Evolutionary conservation across 2,888 invertebrate genomes (phyloP).

Genomic region (Ennomos quercinarius): DNA sequence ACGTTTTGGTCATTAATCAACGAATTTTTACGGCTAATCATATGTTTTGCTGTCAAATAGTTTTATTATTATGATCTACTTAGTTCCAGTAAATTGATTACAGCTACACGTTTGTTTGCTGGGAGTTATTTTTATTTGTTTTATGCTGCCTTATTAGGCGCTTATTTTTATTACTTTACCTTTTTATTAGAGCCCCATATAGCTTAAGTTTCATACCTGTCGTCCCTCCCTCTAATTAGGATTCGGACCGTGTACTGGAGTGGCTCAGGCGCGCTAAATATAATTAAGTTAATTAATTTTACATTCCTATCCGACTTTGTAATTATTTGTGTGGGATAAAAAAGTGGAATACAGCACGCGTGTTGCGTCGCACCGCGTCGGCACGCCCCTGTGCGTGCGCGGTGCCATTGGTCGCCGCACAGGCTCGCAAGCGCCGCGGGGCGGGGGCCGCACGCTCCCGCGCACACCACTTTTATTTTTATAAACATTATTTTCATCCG

Average conservation of each 20-base stretch:
- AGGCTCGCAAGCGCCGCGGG: conserved; percentile 49
- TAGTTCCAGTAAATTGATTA: conserved; percentile 22
- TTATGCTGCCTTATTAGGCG: conserved; percentile 16
- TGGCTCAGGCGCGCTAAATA: conserved; percentile 52
- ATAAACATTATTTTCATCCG: conserved; percentile 58
- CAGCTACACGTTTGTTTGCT: conserved; percentile 9
- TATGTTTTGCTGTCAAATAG: conserved; percentile 15
- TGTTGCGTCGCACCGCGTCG: conserved; percentile 34
- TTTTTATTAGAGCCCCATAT: conserved; percentile 24
- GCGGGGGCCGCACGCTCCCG: conserved; percentile 49
- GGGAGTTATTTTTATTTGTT: conserved; percentile 17
- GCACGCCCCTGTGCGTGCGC: conserved; percentile 53
- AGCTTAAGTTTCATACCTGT: conserved; percentile 15
- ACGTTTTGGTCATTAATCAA: neutral
- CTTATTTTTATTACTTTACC: conserved; percentile 18
- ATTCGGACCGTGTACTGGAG: conserved; percentile 45
- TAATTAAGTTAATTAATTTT: conserved; percentile 73
- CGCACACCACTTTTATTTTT: conserved; percentile 58
- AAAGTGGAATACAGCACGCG: conserved; percentile 14
- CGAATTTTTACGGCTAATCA: conserved; percentile 9
- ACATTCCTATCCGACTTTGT: conserved; percentile 58
- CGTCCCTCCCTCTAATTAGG: conserved; percentile 51
- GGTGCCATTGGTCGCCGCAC: conserved; percentile 56
- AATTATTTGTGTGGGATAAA: conserved; percentile 66
- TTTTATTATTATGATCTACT: conserved; percentile 14